Evolutionary conservation across 2,888 invertebrate species (phyloP), one percentile per base, ranked within the genome.

Genomic region (Athetis lepigone): DNA sequence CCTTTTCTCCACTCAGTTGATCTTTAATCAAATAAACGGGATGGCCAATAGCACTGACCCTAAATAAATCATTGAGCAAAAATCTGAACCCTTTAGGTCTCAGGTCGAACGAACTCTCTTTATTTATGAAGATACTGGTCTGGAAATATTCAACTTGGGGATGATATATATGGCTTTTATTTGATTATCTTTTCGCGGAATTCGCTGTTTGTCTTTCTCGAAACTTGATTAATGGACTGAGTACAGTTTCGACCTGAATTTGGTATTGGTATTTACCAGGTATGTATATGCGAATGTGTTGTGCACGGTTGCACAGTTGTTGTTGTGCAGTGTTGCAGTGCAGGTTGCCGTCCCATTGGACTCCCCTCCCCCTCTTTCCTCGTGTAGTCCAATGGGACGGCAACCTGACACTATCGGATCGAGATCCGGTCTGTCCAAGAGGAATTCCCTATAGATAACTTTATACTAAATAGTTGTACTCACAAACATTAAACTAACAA

Each of bases 1-100:
- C 68, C 68, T 66, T 73, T 73, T 69, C 74, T 73, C 40, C 50
- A 43, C 50, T 66, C 45, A 55, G 74, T 49, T 69, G 68, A 66
- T 73, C 67, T 73, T 65, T 73, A 55, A 73, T 73, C 56, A 66
- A 69, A 69, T 69, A 73, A 67, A 72, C 36, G 46, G 29, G 49
- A 71, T 66, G 37, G 63, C 19, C 43, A 19, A 18, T 36, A 40
- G 18, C 13, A 36, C 27, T 67, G 67, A 72, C 67, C 67, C n/a
- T 52, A 52, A 67, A 46, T 74, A 69, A 69, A 56, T 69, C 56
- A 67, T 67, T 56, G 56, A 56, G 37, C 43, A 51, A 46, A 73
- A 69, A 66, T 55, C 39, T 54, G 37, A 25, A 73, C 37, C 47
- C 36, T 49, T 73, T 33, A 73, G 46, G 29, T 50, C 56, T 25